A percentile compares a stretch with the other conserved stretches of the same genome.
Conservation (phyloP, 2,888 invertebrate species). For the Acleris sparsana region DNA sequence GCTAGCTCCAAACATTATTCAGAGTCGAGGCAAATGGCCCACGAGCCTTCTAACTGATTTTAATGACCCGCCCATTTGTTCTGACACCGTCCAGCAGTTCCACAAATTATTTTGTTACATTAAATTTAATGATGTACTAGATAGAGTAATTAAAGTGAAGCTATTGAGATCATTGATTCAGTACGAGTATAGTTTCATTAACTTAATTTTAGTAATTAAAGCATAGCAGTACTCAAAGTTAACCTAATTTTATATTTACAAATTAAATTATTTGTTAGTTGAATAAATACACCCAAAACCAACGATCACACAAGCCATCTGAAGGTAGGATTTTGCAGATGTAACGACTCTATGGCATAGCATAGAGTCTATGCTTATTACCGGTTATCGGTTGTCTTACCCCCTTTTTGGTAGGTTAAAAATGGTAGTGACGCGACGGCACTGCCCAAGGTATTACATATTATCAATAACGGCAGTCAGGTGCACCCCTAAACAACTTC, state of each 20-base stretch:
- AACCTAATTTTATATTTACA: background rate
- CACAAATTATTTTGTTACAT: conserved; percentile 61
- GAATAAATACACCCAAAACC: background rate
- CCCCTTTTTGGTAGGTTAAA: no score
- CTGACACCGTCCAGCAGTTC: conserved; percentile 41
- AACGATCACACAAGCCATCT: no score
- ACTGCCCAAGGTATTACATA: no score
- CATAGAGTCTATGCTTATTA: no score
- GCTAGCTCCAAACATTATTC: conserved; percentile 24
- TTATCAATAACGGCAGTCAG: no score
- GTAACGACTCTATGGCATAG: no score
- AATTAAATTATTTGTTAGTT: background rate
- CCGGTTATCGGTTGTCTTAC: no score
- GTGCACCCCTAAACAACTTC: no score
- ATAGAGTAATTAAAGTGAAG: conserved; percentile 56
- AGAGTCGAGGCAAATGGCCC: conserved; percentile 29
- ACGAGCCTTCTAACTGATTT: conserved; percentile 60
- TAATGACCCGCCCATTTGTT: conserved; percentile 55
- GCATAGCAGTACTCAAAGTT: background rate
- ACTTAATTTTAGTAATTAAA: background rate
- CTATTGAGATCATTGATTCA: conserved; percentile 42
- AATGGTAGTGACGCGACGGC: no score
- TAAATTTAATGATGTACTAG: conserved; percentile 51
- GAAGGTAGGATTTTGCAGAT: no score
- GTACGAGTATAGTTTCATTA: no score